These are phyloP conservation scores for Ditula angustiorana DNA, from an alignment of 2,888 invertebrate species.

Conservation along the genomic window DNA sequence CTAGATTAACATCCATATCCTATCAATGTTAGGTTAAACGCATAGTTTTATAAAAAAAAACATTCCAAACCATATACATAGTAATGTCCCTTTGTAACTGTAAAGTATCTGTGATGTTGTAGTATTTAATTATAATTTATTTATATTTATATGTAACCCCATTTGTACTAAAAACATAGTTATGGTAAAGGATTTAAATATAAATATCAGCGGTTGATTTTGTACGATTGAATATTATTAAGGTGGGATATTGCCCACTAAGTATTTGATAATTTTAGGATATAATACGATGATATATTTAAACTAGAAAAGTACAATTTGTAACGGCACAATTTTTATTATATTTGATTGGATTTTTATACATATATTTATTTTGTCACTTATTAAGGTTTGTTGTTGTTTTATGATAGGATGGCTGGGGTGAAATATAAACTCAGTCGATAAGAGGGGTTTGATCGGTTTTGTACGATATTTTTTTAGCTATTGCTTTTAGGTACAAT, in stretches of 20 bases:
- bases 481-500: too few relatives aligned
- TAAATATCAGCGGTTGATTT: background rate
- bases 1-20: background rate
- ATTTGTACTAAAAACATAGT: background rate
- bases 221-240: background rate
- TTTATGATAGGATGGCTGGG: conserved; percentile 3
- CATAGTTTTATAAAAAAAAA: conserved; percentile 10
- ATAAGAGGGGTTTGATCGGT: too few relatives aligned
- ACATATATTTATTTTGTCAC: conserved; percentile 37
- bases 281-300: conserved; percentile 15
- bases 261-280: conserved; percentile 4
- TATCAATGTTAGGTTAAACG: background rate
- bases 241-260: background rate
- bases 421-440: conserved; percentile 9
- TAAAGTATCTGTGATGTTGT: conserved; percentile 73
- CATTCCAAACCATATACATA: conserved; percentile 24
- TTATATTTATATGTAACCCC: conserved; percentile 6
- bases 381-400: conserved; percentile 32
- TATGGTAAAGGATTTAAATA: background rate
- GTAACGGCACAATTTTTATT: conserved; percentile 57
- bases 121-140: conserved; percentile 47
- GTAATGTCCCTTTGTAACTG: conserved; percentile 61
- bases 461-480: too few relatives aligned
- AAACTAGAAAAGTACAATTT: conserved; percentile 57
- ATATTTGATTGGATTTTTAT: conserved; percentile 24